Conservation (phyloP, 2,797 vertebrate species). For the Chelon labrosus region DNA sequence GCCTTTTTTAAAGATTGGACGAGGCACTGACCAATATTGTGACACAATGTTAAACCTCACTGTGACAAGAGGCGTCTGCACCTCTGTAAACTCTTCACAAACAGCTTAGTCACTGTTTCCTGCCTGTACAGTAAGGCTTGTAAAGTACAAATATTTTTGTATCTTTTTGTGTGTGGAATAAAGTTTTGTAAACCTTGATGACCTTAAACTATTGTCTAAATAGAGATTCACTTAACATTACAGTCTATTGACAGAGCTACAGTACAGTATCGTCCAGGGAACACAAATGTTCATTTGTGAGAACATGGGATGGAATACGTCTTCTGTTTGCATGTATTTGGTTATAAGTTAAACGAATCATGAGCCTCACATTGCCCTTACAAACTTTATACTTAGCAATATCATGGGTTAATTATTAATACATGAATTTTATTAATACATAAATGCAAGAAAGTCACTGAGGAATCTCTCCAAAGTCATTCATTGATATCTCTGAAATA, state of each 20-base stretch:
- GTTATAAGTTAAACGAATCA: background rate
- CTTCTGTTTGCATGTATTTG: slow-evolving; percentile 13
- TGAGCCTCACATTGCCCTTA: background rate
- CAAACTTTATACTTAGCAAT: background rate
- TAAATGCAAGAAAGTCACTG: slow-evolving; percentile 21
- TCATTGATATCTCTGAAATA: slow-evolving; percentile 8
- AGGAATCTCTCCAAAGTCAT: slow-evolving; percentile 22
- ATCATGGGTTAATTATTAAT: background rate
- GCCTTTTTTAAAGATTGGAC: slow-evolving; percentile 6
- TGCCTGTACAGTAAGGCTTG: slow-evolving; percentile 1
- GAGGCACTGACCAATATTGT: background rate
- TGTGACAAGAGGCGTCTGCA: background rate
- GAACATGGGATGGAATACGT: no score
- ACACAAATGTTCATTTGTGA: no score
- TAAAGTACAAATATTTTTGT: background rate
- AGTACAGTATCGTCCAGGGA: no score
- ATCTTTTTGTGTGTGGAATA: no score
- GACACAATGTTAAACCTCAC: slow-evolving; percentile 3
- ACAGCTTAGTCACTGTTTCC: background rate
- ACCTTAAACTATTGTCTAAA: no score
- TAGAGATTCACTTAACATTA: background rate
- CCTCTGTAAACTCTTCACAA: slow-evolving; percentile 6
- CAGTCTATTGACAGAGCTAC: background rate
- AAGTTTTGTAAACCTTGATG: no score
- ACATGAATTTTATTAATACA: slow-evolving; percentile 20